phyloP scores from a whole-genome alignment of 1,140 invertebrate species.

The Mamestra configurata region DNA sequence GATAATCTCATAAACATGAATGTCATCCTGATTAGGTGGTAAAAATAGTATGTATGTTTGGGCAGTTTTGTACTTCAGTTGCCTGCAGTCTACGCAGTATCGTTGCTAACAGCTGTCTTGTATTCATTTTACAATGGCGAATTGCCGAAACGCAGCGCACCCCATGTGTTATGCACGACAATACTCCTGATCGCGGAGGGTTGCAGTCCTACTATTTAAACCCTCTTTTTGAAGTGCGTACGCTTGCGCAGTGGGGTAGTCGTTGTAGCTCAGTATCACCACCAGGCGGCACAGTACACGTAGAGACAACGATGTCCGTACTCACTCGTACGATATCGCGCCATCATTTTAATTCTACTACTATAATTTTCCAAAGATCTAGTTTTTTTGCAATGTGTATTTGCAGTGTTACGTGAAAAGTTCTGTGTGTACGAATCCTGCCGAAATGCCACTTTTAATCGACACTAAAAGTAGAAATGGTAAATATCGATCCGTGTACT shows the following conservation, averaged over 20 bases:
- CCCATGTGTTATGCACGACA: slow-evolving; percentile 64
- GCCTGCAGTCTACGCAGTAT: not conserved
- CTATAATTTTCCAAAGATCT: slow-evolving; percentile 35
- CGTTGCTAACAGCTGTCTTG: slow-evolving; percentile 75
- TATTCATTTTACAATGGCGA: slow-evolving; percentile 26
- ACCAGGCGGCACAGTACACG: slow-evolving; percentile 68
- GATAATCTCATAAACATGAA: too few relatives aligned
- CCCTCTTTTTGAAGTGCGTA: slow-evolving; percentile 79
- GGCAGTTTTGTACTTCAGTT: too few relatives aligned
- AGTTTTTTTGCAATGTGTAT: slow-evolving; percentile 70
- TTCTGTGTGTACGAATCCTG: slow-evolving; percentile 51
- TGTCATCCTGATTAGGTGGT: too few relatives aligned
- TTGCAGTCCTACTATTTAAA: slow-evolving; percentile 62
- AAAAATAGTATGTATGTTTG: too few relatives aligned
- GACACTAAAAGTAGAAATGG: slow-evolving; percentile 79
- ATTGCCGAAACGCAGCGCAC: slow-evolving; percentile 56
- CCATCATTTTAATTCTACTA: slow-evolving; percentile 21
- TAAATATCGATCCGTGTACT: slow-evolving; percentile 83
- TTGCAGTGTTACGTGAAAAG: slow-evolving; percentile 74
- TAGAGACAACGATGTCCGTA: slow-evolving; percentile 75
- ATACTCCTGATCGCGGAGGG: slow-evolving; percentile 40
- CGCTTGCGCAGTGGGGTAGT: slow-evolving; percentile 80
- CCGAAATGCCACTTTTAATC: slow-evolving; percentile 82
- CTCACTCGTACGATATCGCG: slow-evolving; percentile 33
- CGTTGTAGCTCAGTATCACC: slow-evolving; percentile 69